Evolutionary conservation across 2,797 vertebrate species (phyloP).

Genomic region (Sebastes trivittatus): DNA sequence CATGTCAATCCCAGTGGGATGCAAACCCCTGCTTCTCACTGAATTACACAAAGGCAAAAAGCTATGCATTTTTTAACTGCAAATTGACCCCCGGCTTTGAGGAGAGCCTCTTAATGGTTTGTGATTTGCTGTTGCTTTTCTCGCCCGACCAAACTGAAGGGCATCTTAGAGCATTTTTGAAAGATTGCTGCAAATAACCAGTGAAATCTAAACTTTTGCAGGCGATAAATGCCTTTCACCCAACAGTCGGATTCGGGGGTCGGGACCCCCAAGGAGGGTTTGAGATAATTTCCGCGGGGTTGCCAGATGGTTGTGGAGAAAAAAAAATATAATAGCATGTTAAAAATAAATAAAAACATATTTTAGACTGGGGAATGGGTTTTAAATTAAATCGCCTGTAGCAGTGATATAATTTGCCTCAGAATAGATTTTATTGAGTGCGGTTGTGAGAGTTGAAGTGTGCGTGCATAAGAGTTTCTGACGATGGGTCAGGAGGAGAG

Average conservation of each 20-base stretch:
- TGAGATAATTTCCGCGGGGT: no score
- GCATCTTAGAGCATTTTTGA: background rate
- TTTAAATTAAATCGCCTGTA: no score
- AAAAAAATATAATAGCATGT: no score
- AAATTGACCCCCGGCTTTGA: slow-evolving; percentile 26
- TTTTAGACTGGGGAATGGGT: no score
- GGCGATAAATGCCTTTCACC: background rate
- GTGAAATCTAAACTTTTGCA: background rate
- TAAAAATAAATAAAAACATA: no score
- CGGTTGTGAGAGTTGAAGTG: no score
- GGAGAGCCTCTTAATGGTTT: slow-evolving; percentile 17
- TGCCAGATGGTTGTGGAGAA: no score
- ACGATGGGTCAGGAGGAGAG: no score
- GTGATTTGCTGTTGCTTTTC: slow-evolving; percentile 39
- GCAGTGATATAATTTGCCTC: no score
- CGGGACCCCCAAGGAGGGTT: no score
- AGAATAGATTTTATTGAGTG: no score
- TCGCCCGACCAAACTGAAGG: background rate
- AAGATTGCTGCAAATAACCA: background rate
- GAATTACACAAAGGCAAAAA: slow-evolving; percentile 4
- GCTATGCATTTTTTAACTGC: background rate
- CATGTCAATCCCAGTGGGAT: background rate
- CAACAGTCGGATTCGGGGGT: background rate
- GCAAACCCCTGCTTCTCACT: background rate
- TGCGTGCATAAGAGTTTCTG: no score